These are phyloP conservation scores for Temnothorax ravouxi DNA, from an alignment of 2,888 invertebrate genomes.

Conservation along the genomic window DNA sequence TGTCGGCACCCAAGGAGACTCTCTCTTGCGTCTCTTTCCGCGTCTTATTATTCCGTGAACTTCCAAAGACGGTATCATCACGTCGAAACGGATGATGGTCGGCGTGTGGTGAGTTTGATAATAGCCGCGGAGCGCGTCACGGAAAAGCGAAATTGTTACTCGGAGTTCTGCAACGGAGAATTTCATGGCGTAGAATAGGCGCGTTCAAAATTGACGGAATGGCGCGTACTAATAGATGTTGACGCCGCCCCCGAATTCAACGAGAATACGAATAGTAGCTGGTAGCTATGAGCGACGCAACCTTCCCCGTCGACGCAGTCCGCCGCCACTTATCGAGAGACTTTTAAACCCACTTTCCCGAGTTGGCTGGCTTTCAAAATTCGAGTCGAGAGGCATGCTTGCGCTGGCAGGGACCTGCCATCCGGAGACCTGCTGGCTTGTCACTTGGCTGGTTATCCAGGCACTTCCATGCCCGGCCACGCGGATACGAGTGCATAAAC, in stretches of 20 bases:
- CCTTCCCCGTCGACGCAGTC: constrained; percentile 70
- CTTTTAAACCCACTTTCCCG: constrained; percentile 86
- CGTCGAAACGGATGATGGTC: constrained; percentile 8
- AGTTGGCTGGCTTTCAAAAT: constrained; percentile 86
- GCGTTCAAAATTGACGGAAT: constrained; percentile 36
- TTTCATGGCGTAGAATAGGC: constrained; percentile 6
- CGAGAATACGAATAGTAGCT: constrained; percentile 60
- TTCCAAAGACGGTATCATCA: constrained; percentile 23
- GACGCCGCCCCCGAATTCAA: constrained; percentile 50
- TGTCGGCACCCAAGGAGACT: constrained; percentile 25
- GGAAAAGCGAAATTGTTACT: constrained; percentile 20
- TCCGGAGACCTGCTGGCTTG: constrained; percentile 81
- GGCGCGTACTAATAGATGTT: constrained; percentile 38
- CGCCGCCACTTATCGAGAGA: constrained; percentile 84
- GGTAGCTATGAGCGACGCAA: constrained; percentile 56
- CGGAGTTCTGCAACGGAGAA: not conserved
- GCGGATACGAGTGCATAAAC: constrained; percentile 86
- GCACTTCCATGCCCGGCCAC: constrained; percentile 86
- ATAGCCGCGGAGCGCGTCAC: not conserved
- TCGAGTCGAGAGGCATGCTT: constrained; percentile 79
- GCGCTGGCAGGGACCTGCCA: constrained; percentile 74
- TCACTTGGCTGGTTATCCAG: constrained; percentile 86
- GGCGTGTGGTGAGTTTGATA: constrained; percentile 24
- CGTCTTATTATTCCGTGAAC: constrained; percentile 30
- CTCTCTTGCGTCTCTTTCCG: constrained; percentile 26